Conservation (phyloP, 2,888 invertebrate genomes). For the Sinohyriopsis cumingii region DNA sequence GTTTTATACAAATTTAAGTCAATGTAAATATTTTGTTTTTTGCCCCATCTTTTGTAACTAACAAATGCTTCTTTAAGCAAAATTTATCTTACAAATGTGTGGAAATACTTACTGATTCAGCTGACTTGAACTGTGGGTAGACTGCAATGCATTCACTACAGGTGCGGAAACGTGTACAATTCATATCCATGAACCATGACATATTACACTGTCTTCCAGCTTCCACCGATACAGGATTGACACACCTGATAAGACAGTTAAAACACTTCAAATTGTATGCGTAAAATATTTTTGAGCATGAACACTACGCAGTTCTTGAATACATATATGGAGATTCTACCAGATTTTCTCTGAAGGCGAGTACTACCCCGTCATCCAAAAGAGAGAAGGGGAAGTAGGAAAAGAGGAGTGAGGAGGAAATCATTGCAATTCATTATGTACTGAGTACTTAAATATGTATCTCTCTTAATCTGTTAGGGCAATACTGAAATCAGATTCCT, state of each 20-base stretch:
- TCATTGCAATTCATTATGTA: too few species aligned
- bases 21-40: too few species aligned
- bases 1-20: too few species aligned
- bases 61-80: neutral
- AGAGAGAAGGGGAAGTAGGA: neutral
- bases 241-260: conserved; percentile 22
- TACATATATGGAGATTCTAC: too few species aligned
- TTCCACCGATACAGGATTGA: conserved; percentile 8
- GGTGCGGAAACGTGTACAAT: conserved; percentile 83
- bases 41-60: too few species aligned
- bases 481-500: too few species aligned
- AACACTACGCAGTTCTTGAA: too few species aligned
- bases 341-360: too few species aligned
- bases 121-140: conserved; percentile 83
- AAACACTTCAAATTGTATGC: neutral
- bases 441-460: too few species aligned
- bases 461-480: too few species aligned
- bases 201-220: conserved; percentile 29
- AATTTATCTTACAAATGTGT: conserved; percentile 1
- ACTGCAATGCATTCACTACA: conserved; percentile 88
- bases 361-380: neutral
- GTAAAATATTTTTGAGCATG: too few species aligned
- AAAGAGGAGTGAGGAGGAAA: too few species aligned
- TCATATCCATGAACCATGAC: conserved; percentile 40
- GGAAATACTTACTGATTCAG: conserved; percentile 73